These are phyloP conservation scores for Coilia nasus DNA, from an alignment of 2,797 vertebrate genomes.

Conservation along the genomic window DNA sequence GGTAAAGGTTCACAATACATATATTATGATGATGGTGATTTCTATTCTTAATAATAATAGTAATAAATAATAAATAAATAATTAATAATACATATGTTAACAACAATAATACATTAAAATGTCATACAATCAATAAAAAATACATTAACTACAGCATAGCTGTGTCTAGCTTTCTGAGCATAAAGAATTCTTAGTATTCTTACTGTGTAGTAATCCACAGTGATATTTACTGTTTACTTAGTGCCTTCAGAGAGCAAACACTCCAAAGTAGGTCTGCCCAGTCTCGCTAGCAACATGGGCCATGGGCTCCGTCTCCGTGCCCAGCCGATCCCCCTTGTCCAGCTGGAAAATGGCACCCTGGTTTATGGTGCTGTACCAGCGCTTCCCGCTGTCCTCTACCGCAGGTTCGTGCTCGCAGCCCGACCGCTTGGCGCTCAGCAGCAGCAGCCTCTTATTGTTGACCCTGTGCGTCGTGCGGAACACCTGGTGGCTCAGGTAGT, in stretches of 20 bases:
- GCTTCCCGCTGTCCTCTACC: accelerated
- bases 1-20: too few species aligned
- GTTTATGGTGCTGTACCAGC: slow-evolving; percentile 66
- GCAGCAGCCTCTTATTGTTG: neutral
- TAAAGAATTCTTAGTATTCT: too few species aligned
- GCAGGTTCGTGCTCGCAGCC: slow-evolving; percentile 56
- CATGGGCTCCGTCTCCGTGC: slow-evolving; percentile 55
- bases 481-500: slow-evolving; percentile 68
- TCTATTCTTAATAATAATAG: too few species aligned
- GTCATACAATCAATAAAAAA: too few species aligned
- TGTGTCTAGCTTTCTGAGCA: too few species aligned
- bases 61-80: too few species aligned
- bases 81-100: too few species aligned
- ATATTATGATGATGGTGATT: too few species aligned
- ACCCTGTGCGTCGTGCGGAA: slow-evolving; percentile 53
- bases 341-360: slow-evolving; percentile 73
- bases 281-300: slow-evolving; percentile 31
- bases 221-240: too few species aligned
- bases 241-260: slow-evolving; percentile 68
- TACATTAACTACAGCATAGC: too few species aligned
- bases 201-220: too few species aligned
- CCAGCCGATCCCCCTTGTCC: slow-evolving; percentile 57
- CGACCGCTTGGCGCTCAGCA: slow-evolving; percentile 65
- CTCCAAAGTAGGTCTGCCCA: slow-evolving; percentile 74
- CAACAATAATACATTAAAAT: too few species aligned